Conservation (phyloP, 2,888 invertebrate genomes). For the Tanytarsus gracilentus region DNA sequence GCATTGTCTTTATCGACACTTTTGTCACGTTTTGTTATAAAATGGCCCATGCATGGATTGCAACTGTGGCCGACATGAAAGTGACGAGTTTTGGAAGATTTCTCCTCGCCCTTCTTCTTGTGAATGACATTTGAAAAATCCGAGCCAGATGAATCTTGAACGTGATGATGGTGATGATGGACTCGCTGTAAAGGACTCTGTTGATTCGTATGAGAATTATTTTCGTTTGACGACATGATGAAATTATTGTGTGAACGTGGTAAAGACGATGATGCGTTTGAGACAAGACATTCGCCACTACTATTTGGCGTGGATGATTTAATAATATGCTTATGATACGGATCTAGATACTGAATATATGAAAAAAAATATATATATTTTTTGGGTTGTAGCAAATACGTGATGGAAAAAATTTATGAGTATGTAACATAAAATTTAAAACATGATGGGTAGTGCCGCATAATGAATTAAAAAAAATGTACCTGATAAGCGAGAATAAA, state of each 20-base stretch:
- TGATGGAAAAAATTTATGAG: background rate
- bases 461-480: background rate
- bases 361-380: conserved; percentile 42
- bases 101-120: conserved; percentile 32
- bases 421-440: background rate
- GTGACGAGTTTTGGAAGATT: conserved; percentile 38
- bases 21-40: conserved; percentile 42
- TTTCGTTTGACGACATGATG: conserved; percentile 35
- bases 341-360: conserved; percentile 54
- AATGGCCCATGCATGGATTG: conserved; percentile 59
- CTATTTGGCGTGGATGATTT: conserved; percentile 54
- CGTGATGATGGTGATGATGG: conserved; percentile 35
- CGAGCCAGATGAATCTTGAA: conserved; percentile 34
- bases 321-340: conserved; percentile 61
- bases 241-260: conserved; percentile 36
- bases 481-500: conserved; percentile 51
- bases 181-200: conserved; percentile 43
- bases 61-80: conserved; percentile 50
- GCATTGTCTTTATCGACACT: conserved; percentile 59
- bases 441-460: background rate
- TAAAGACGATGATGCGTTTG: conserved; percentile 36
- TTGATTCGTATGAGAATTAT: conserved; percentile 31
- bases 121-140: conserved; percentile 28
- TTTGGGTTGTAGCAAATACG: conserved; percentile 35
- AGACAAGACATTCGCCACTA: conserved; percentile 62